These are phyloP conservation scores for Agrochola litura DNA, from an alignment of 2,888 invertebrate species.

Conservation along the genomic window DNA sequence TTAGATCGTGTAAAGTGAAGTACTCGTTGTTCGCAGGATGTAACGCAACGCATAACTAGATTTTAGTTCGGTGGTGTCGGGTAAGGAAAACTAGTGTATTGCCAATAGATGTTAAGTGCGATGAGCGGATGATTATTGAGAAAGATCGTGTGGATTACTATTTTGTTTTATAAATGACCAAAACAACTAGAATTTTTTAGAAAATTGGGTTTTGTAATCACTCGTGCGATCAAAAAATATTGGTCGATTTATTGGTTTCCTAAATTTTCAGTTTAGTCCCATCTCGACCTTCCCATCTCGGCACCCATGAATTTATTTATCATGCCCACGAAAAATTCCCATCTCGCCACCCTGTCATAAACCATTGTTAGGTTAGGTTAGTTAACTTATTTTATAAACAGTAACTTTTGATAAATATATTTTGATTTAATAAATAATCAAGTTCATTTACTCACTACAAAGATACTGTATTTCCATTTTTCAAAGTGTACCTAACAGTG, in stretches of 20 bases:
- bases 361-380: no score
- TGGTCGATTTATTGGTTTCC: not conserved
- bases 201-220: not conserved
- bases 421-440: no score
- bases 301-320: no score
- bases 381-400: no score
- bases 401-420: no score
- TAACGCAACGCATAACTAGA: conserved; percentile 67
- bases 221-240: not conserved
- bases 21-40: conserved; percentile 69
- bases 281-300: no score
- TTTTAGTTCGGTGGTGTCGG: conserved; percentile 54
- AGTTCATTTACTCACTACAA: no score
- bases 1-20: conserved; percentile 78
- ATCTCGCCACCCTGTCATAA: no score
- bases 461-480: no score
- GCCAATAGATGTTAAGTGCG: conserved; percentile 13
- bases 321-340: no score
- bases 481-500: no score
- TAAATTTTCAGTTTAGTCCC: not conserved
- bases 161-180: not conserved
- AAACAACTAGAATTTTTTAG: not conserved
- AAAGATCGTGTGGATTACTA: not conserved
- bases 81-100: conserved; percentile 44
- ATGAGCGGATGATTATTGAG: conserved; percentile 13